phyloP scores from a whole-genome alignment of 2,113 vertebrate genomes.

The Anguilla rostrata region DNA sequence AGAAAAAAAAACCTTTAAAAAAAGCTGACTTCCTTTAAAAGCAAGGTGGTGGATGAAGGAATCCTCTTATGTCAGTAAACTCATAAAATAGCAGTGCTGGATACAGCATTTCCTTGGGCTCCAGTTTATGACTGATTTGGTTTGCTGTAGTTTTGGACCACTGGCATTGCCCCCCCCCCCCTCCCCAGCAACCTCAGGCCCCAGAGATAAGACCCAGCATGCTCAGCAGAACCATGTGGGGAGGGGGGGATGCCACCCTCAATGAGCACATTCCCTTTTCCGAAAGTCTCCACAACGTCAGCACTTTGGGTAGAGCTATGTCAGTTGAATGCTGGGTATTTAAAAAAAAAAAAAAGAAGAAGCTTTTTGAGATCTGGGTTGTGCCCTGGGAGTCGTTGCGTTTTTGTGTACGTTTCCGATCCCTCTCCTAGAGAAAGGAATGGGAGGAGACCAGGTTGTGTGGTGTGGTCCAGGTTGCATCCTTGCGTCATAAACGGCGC shows the following conservation, averaged over 20 bases:
- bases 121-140: slow-evolving; percentile 51
- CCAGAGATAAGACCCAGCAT: slow-evolving; percentile 36
- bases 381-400: background rate
- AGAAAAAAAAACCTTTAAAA: slow-evolving; percentile 44
- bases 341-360: no score
- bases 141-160: slow-evolving; percentile 51
- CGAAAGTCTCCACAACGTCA: slow-evolving; percentile 22
- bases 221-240: slow-evolving; percentile 34
- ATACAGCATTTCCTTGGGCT: slow-evolving; percentile 54
- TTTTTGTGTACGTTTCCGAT: background rate
- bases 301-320: background rate
- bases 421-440: background rate
- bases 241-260: slow-evolving; percentile 27
- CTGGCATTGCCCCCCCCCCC: slow-evolving; percentile 17
- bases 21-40: slow-evolving; percentile 2
- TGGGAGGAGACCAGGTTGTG: background rate
- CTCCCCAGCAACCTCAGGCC: slow-evolving; percentile 11
- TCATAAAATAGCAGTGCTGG: slow-evolving; percentile 56
- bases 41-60: slow-evolving; percentile 55
- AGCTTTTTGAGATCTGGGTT: background rate
- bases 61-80: slow-evolving; percentile 70
- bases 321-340: background rate
- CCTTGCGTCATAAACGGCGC: background rate
- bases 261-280: slow-evolving; percentile 21
- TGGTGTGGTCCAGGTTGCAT: background rate